Evolutionary conservation across 2,888 invertebrate species (phyloP).

Genomic region (Barypeithes pellucidus): DNA sequence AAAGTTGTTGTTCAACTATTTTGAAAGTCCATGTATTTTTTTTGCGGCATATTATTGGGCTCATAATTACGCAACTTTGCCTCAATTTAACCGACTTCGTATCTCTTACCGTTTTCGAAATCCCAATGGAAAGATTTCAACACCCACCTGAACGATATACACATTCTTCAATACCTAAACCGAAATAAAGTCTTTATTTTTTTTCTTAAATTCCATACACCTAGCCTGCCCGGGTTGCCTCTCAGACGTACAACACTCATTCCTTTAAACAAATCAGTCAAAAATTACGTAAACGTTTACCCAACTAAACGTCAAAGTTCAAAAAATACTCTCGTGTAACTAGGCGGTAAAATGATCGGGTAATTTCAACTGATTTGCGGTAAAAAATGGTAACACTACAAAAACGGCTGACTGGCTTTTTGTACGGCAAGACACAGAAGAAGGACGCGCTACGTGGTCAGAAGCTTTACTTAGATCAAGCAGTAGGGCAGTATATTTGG

Average conservation of each 20-base stretch:
- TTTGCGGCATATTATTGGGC: too few relatives aligned
- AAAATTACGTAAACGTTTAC: constrained; percentile 41
- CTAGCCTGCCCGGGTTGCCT: constrained; percentile 73
- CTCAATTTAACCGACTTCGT: too few relatives aligned
- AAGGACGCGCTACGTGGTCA: not conserved
- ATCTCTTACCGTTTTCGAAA: too few relatives aligned
- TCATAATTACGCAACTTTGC: too few relatives aligned
- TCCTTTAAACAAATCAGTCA: constrained; percentile 54
- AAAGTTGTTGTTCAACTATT: too few relatives aligned
- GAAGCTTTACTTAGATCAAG: not conserved
- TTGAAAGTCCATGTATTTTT: too few relatives aligned
- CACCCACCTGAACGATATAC: constrained; percentile 41
- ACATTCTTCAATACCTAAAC: constrained; percentile 50
- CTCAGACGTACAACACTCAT: constrained; percentile 70
- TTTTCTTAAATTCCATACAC: constrained; percentile 63
- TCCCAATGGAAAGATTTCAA: too few relatives aligned
- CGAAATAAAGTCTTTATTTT: constrained; percentile 56
- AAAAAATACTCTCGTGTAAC: constrained; percentile 38
- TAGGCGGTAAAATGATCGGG: constrained; percentile 48
- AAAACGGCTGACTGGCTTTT: constrained; percentile 66
- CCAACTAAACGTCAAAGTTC: constrained; percentile 53
- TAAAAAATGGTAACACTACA: constrained; percentile 64
- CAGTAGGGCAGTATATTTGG: too few relatives aligned
- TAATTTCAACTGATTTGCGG: constrained; percentile 35
- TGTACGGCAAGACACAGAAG: constrained; percentile 64